Evolutionary conservation across 2,888 invertebrate species (phyloP), one percentile per base, ranked within the genome.

Genomic region (Tinea pellionella): DNA sequence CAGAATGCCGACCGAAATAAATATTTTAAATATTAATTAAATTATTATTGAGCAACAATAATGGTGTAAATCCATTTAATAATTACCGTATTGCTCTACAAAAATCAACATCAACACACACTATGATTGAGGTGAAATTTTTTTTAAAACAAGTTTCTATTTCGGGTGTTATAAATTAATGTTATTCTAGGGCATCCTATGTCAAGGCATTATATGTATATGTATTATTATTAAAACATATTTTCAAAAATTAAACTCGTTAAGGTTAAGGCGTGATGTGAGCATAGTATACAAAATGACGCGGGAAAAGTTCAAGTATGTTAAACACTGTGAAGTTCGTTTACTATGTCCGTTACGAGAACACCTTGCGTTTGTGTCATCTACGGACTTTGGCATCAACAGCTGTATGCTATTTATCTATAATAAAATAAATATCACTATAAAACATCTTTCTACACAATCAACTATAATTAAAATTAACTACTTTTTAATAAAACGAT

Each of bases 301-400:
- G 47, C 47, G 47, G 47, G 47, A 47, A 47, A 15, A 16, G 37
- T 37, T 12, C 37, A 9, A 37, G 37, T n/a, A 30, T 37, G 9
- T n/a, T 47, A 15, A 47, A 47, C 47, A 15, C 13, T 47, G 13
- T 15, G 47, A 47, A 15, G 37, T 37, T 37, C 37, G 37, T 37
- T 37, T 47, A 47, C 68, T 32, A 30, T 16, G 80, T 77, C 85
- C 85, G 87, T 85, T 84, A 78, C 72, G 6, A 62, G 67, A 68
- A 72, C 87, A 87, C 87, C 87, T 87, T 87, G 86, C 84, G 81
- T 71, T 69, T 68, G 71, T 72, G 67, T 70, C 66, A 65, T 67
- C 74, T 75, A 74, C 73, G 68, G 72, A 74, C 83, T 85, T 84
- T 86, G 84, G 83, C 73, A 74, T 74, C 71, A 69, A 82, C 86